Conservation (phyloP, 2,113 vertebrate genomes). For the Micromys minutus region DNA sequence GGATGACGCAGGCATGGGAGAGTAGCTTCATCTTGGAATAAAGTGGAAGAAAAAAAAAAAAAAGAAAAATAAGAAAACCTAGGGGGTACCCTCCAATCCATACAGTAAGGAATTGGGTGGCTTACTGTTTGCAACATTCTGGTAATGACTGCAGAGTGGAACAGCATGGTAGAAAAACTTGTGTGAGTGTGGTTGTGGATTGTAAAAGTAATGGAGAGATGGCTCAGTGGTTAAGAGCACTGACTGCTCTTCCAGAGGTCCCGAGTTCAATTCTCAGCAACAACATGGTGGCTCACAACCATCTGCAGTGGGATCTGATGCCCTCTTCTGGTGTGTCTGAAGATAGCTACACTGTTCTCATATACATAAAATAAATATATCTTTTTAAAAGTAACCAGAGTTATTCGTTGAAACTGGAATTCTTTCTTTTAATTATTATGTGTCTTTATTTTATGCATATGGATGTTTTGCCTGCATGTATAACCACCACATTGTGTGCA, state of each 20-base stretch:
- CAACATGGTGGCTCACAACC: too few species aligned
- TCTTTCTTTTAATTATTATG: neutral
- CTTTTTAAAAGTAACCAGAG: too few species aligned
- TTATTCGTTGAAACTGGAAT: neutral
- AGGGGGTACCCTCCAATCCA: neutral
- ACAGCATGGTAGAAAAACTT: neutral
- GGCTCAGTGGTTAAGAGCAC: too few species aligned
- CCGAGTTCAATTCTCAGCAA: too few species aligned
- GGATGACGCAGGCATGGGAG: neutral
- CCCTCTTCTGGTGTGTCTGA: too few species aligned
- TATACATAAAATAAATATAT: too few species aligned
- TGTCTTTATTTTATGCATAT: neutral
- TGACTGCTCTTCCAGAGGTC: too few species aligned
- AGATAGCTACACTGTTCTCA: too few species aligned
- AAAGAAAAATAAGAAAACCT: neutral
- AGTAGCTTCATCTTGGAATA: neutral
- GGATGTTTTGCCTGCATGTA: neutral
- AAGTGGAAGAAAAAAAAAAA: neutral
- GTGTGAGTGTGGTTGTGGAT: too few species aligned
- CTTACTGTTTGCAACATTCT: neutral
- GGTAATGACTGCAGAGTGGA: accelerated
- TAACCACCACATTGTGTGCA: neutral
- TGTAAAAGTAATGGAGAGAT: too few species aligned
- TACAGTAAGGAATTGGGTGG: neutral
- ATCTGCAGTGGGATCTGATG: too few species aligned